Conservation (phyloP, 1,140 invertebrate species). For the Lepidurus arcticus region DNA sequence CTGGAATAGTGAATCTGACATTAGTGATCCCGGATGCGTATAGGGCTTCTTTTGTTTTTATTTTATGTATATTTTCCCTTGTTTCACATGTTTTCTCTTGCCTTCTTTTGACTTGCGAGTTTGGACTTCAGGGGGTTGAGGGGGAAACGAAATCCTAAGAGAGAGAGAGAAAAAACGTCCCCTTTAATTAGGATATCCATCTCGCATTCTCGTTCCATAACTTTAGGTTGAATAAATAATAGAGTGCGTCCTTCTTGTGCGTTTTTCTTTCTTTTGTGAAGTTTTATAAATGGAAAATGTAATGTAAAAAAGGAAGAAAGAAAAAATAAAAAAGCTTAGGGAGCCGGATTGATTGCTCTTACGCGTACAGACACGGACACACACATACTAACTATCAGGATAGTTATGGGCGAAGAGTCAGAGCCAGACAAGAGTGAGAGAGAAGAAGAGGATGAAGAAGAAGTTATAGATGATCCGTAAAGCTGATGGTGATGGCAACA, state of each 20-base stretch:
- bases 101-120: not conserved
- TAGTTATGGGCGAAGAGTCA: too few relatives aligned
- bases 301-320: not conserved
- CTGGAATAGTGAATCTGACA: too few relatives aligned
- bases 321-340: not conserved
- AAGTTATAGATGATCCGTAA: not conserved
- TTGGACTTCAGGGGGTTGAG: not conserved
- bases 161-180: not conserved
- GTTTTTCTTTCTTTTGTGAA: not conserved
- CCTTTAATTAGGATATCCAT: conserved; percentile 22
- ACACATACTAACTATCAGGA: not conserved
- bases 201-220: conserved; percentile 14
- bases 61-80: not conserved
- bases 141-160: not conserved
- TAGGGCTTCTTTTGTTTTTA: not conserved
- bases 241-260: not conserved
- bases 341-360: conserved; percentile 17
- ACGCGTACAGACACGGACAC: not conserved
- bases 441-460: too few relatives aligned
- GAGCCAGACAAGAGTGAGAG: too few relatives aligned
- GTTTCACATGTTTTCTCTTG: not conserved
- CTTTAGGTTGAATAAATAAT: not conserved
- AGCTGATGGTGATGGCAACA: conserved; percentile 21
- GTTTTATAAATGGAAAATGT: not conserved
- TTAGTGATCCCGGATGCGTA: not conserved